Conservation (phyloP, 1,140 invertebrate genomes). For the Radopholus similis region DNA sequence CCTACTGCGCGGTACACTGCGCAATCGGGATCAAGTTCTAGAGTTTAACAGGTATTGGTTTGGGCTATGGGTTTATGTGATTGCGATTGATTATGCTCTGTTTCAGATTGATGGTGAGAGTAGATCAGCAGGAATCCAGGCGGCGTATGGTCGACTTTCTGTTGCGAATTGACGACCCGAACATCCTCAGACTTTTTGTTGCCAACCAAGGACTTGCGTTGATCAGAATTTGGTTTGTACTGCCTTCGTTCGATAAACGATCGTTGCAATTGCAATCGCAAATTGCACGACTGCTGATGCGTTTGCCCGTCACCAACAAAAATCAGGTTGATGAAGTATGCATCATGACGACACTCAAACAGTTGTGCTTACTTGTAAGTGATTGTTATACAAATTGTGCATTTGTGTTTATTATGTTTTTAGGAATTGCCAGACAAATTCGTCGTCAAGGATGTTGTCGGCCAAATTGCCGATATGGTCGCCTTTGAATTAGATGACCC, state of each 20-base stretch:
- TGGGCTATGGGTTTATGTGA: background rate
- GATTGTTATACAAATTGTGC: background rate
- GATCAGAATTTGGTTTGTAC: slow-evolving; percentile 30
- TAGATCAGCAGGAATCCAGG: slow-evolving; percentile 24
- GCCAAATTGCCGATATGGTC: background rate
- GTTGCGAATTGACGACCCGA: slow-evolving; percentile 14
- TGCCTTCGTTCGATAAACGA: slow-evolving; percentile 9
- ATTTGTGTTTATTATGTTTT: background rate
- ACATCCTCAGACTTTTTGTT: slow-evolving; percentile 27
- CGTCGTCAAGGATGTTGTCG: background rate
- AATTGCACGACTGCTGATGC: slow-evolving; percentile 18
- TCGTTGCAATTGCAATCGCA: slow-evolving; percentile 13
- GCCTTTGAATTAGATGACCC: background rate
- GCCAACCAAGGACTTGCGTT: slow-evolving; percentile 24
- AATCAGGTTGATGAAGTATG: slow-evolving; percentile 20
- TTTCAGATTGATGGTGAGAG: slow-evolving; percentile 33
- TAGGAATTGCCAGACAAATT: slow-evolving; percentile 14
- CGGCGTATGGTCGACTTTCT: slow-evolving; percentile 30
- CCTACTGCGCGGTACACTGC: slow-evolving; percentile 16
- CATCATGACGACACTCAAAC: slow-evolving; percentile 15
- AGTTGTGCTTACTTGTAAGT: background rate
- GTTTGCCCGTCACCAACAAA: slow-evolving; percentile 16
- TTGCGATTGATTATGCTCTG: background rate
- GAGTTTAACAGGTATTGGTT: slow-evolving; percentile 26
- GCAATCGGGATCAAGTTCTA: slow-evolving; percentile 28